Evolutionary conservation across 2,888 invertebrate species (phyloP).

Genomic region (Lydus trimaculatus): DNA sequence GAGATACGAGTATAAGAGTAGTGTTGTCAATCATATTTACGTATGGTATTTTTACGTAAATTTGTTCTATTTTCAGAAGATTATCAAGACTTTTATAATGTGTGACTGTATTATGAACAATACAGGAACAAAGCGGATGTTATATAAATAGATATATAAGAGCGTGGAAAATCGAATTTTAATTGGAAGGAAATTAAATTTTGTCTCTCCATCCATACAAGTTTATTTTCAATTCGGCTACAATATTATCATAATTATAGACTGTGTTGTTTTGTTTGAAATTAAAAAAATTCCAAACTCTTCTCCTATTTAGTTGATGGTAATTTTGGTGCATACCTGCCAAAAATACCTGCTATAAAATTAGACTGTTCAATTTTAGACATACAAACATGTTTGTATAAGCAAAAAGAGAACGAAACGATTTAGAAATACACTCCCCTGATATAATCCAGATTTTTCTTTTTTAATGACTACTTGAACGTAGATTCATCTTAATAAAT

Average conservation of each 20-base stretch:
- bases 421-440: background rate
- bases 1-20: background rate
- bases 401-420: background rate
- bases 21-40: background rate
- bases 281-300: background rate
- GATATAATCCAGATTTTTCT: constrained; percentile 5
- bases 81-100: background rate
- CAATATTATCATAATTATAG: background rate
- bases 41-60: background rate
- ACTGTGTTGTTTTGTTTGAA: background rate
- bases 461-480: background rate
- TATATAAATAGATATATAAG: background rate
- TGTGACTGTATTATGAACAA: background rate
- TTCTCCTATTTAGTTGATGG: constrained; percentile 8
- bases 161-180: background rate
- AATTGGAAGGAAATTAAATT: background rate
- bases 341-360: constrained; percentile 10
- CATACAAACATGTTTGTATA: constrained; percentile 1
- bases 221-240: background rate
- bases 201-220: background rate
- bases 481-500: background rate
- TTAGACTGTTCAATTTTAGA: constrained; percentile 8
- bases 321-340: constrained; percentile 11
- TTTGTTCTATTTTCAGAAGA: background rate
- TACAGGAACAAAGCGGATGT: background rate